Conservation (phyloP, 2,888 invertebrate species). For the Agrilus cyanescens region DNA sequence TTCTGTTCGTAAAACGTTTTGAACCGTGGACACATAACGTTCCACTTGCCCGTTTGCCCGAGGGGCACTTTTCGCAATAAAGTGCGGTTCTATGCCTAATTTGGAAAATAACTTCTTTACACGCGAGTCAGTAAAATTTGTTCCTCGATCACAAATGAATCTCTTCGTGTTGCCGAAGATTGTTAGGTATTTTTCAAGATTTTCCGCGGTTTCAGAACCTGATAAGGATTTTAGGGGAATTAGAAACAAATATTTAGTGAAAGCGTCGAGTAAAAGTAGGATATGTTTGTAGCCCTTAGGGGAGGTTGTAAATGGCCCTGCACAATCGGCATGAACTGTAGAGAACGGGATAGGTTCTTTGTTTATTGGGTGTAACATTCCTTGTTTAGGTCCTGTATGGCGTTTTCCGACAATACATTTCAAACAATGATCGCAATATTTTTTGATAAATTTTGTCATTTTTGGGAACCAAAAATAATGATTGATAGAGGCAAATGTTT, state of each 20-base stretch:
- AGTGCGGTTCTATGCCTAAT: too few species aligned
- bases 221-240: constrained; percentile 10
- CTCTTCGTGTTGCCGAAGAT: too few species aligned
- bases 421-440: constrained; percentile 4
- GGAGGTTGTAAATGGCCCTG: not conserved
- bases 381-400: constrained; percentile 1
- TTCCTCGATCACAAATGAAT: too few species aligned
- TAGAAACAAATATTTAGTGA: too few species aligned
- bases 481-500: constrained; percentile 1
- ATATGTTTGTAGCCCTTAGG: constrained; percentile 1
- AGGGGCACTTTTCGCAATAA: constrained; percentile 3
- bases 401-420: not conserved
- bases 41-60: constrained; percentile 11
- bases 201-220: too few species aligned
- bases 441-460: not conserved
- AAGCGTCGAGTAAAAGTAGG: constrained; percentile 6
- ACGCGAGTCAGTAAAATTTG: too few species aligned
- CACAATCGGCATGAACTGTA: not conserved
- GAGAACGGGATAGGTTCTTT: not conserved
- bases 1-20: constrained; percentile 3
- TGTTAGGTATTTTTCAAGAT: too few species aligned
- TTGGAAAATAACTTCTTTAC: too few species aligned
- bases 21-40: constrained; percentile 4
- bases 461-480: constrained; percentile 4
- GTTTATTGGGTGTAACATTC: not conserved